Base-by-base conservation (phyloP, 2,888 invertebrate species). In the Acrobasis repandana region DNA sequence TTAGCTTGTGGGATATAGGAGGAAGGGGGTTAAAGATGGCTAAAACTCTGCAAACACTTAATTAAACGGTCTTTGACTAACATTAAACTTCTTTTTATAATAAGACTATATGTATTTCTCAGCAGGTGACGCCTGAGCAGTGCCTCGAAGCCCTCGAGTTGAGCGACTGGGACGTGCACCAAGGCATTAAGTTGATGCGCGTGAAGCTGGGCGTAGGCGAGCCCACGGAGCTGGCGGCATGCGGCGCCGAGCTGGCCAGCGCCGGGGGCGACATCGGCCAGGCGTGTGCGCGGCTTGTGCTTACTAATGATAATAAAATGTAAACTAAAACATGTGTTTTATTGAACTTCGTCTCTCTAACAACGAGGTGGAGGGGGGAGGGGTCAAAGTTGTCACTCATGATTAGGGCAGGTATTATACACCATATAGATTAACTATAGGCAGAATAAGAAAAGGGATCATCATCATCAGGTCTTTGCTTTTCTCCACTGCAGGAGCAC, bases 151-250 rank as follows among this genome's bases (percentile, higher is more conserved):
- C 97, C 0, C 84, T 98, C 49, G 96, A 98, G 76, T 94, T 96
- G 64, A 96, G 96, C 60, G 94, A 96, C 65, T 98, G 98, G 98
- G 96, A 98, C 78, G 96, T 98, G 0, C 95, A 97, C 76, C 95
- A 95, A 58, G 98, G 98, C 14, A 97, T 98, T 67, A 98, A 98
- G 81, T 88, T 96, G 65, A 93, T 95, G 20, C 94, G 95, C 58
- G 93, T 97, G 75, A 80, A 79, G 61, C 67, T 83, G 3, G 71
- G 83, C 0, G 78, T 77, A 0, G 79, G 72, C 9, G 65, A 67
- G 0, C 67, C 70, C 4, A 74, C 76, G 0, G 67, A 79, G 0
- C 75, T 90, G 0, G 79, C 76, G 28, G 79, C 76, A 38, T 94
- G 94, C 72, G 85, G 83, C 62, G 79, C 88, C 16, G 94, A 95